phyloP scores from a whole-genome alignment of 2,797 vertebrate genomes.

The Argyrosomus regius region DNA sequence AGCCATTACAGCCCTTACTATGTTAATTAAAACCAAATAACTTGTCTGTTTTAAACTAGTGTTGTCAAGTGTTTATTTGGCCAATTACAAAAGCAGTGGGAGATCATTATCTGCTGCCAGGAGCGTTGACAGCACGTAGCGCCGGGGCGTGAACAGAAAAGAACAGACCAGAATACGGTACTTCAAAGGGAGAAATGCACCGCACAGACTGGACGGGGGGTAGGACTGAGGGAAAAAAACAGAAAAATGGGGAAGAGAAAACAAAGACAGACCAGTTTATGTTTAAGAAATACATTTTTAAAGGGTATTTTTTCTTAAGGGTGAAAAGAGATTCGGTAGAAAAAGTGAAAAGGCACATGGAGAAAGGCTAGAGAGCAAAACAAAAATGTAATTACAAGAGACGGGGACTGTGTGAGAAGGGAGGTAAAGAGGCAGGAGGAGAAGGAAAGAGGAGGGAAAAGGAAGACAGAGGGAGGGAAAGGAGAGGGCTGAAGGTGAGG shows the following conservation, averaged over 20 bases:
- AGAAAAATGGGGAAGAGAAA: slow-evolving; percentile 19
- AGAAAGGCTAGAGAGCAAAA: slow-evolving; percentile 18
- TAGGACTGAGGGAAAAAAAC: slow-evolving; percentile 13
- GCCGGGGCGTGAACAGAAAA: slow-evolving; percentile 81
- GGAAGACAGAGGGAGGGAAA: slow-evolving; percentile 53
- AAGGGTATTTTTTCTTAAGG: slow-evolving; percentile 11
- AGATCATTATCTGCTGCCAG: slow-evolving; percentile 97
- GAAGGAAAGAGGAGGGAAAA: slow-evolving; percentile 71
- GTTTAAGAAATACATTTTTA: slow-evolving; percentile 20
- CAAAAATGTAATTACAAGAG: slow-evolving; percentile 37
- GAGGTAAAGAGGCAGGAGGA: slow-evolving; percentile 45
- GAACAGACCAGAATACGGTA: slow-evolving; percentile 72
- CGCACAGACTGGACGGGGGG: slow-evolving; percentile 55
- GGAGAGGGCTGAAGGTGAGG: slow-evolving; percentile 23
- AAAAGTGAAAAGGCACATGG: slow-evolving; percentile 8
- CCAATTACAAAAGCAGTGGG: slow-evolving; percentile 99
- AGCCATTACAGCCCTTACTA: slow-evolving; percentile 86
- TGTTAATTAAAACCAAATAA: slow-evolving; percentile 91
- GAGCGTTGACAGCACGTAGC: slow-evolving; percentile 84
- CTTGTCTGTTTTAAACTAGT: slow-evolving; percentile 89
- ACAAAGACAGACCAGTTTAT: slow-evolving; percentile 10
- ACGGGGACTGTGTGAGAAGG: slow-evolving; percentile 1
- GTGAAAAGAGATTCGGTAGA: neutral
- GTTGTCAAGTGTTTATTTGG: slow-evolving; percentile 97
- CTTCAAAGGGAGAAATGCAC: slow-evolving; percentile 77